Conservation (phyloP, 1,140 invertebrate genomes). For the Trissolcus basalis region DNA sequence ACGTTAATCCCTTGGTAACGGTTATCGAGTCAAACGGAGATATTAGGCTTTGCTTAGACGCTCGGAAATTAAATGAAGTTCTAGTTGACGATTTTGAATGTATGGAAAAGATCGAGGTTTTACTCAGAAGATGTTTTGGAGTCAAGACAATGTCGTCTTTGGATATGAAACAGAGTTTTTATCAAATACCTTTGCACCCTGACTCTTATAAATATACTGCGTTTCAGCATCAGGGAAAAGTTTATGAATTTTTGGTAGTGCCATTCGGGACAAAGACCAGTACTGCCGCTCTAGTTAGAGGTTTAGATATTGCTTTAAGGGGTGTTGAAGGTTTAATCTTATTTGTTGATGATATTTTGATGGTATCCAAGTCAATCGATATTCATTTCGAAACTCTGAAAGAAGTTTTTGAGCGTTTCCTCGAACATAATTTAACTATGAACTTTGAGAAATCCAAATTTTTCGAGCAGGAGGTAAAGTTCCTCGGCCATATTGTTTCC, state of each 20-base stretch:
- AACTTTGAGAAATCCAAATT: conserved; percentile 25
- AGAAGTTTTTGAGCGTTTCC: conserved; percentile 17
- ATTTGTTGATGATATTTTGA: conserved; percentile 56
- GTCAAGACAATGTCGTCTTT: conserved; percentile 11
- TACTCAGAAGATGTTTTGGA: conserved; percentile 5
- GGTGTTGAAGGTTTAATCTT: conserved; percentile 23
- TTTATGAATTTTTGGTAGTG: background rate
- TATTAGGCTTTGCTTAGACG: background rate
- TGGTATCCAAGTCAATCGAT: conserved; percentile 33
- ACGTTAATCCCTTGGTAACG: conserved; percentile 10
- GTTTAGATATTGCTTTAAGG: background rate
- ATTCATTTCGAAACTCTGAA: conserved; percentile 32
- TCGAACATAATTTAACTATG: conserved; percentile 8
- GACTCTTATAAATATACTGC: conserved; percentile 13
- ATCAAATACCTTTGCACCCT: conserved; percentile 8
- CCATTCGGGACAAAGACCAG: background rate
- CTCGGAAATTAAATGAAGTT: background rate
- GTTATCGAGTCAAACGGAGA: conserved; percentile 3
- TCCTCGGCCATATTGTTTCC: conserved; percentile 16
- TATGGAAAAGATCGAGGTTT: conserved; percentile 7
- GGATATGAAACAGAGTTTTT: conserved; percentile 16
- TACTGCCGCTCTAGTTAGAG: background rate
- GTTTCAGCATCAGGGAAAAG: conserved; percentile 61
- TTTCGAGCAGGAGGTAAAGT: conserved; percentile 9
- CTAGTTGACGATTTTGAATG: conserved; percentile 10